These are phyloP conservation scores for Palloptera scutellata DNA, from an alignment of 2,888 invertebrate genomes.

Conservation along the genomic window DNA sequence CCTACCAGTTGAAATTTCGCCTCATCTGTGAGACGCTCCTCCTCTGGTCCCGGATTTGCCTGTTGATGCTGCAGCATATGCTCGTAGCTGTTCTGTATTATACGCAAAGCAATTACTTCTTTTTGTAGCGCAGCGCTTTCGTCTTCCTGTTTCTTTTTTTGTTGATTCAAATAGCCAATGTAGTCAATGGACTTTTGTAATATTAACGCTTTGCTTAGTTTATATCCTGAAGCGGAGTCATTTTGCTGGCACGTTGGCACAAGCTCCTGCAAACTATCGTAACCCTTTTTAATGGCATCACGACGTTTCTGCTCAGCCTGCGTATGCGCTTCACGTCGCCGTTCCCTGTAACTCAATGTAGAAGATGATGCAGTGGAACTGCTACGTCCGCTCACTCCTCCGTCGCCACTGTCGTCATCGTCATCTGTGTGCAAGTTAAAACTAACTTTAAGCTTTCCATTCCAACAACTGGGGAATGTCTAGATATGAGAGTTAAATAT, in stretches of 20 bases:
- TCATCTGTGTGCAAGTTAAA: conserved; percentile 61
- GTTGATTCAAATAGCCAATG: conserved; percentile 88
- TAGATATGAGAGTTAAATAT: not conserved
- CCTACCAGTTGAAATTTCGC: conserved; percentile 95
- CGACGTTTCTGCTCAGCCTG: conserved; percentile 95
- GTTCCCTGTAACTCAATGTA: conserved; percentile 87
- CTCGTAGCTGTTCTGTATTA: conserved; percentile 95
- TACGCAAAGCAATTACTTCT: conserved; percentile 91
- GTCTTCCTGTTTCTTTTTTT: conserved; percentile 94
- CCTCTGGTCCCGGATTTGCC: conserved; percentile 86
- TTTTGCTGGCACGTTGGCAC: conserved; percentile 94
- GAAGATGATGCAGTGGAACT: conserved; percentile 49
- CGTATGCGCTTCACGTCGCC: conserved; percentile 93
- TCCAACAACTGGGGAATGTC: no score
- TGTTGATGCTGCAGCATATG: conserved; percentile 97
- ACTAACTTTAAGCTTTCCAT: not conserved
- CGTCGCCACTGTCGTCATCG: conserved; percentile 72
- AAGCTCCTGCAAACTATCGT: conserved; percentile 90
- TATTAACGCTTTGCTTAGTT: conserved; percentile 92
- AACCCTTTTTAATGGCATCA: conserved; percentile 97
- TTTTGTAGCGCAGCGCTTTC: conserved; percentile 88
- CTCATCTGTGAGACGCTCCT: conserved; percentile 90
- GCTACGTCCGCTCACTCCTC: conserved; percentile 57
- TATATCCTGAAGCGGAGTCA: conserved; percentile 85
- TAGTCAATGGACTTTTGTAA: conserved; percentile 95